These are phyloP conservation scores for Drosophila miranda DNA, from an alignment of 1,140 invertebrate species.

Conservation along the genomic window DNA sequence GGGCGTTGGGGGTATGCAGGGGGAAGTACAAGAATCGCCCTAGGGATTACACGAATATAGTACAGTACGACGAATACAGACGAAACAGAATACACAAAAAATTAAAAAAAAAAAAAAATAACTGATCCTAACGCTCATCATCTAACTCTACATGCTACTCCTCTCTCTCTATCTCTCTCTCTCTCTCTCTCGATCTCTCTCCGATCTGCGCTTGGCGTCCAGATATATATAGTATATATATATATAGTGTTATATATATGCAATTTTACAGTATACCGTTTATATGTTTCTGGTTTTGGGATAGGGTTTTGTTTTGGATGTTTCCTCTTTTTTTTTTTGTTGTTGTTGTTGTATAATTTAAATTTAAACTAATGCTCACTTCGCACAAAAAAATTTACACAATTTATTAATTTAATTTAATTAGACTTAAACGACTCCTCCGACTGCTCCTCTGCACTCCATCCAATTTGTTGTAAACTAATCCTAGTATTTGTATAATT, in stretches of 20 bases:
- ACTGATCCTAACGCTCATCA: slow-evolving; percentile 62
- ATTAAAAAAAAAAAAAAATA: slow-evolving; percentile 10
- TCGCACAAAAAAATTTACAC: slow-evolving; percentile 78
- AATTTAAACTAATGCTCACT: slow-evolving; percentile 76
- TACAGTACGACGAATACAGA: slow-evolving; percentile 42
- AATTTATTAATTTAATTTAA: slow-evolving; percentile 73
- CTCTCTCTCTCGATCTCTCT: background rate
- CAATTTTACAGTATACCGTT: slow-evolving; percentile 73
- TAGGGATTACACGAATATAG: slow-evolving; percentile 24
- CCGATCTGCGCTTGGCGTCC: slow-evolving; percentile 71
- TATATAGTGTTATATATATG: slow-evolving; percentile 47
- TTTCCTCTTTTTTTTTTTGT: slow-evolving; percentile 33
- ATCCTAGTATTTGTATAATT: slow-evolving; percentile 60
- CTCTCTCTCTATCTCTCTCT: background rate
- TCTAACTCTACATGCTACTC: slow-evolving; percentile 49
- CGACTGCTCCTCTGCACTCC: slow-evolving; percentile 3
- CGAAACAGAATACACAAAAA: slow-evolving; percentile 39
- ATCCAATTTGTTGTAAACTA: slow-evolving; percentile 58
- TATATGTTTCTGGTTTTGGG: slow-evolving; percentile 44
- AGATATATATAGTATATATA: slow-evolving; percentile 66
- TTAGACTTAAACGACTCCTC: slow-evolving; percentile 56
- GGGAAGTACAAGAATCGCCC: slow-evolving; percentile 61
- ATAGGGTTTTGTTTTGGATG: slow-evolving; percentile 34
- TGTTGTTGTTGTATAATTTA: slow-evolving; percentile 59
- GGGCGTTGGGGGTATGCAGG: slow-evolving; percentile 15